These are phyloP conservation scores for Tiliqua scincoides DNA, from an alignment of 2,113 vertebrate genomes.

Conservation along the genomic window DNA sequence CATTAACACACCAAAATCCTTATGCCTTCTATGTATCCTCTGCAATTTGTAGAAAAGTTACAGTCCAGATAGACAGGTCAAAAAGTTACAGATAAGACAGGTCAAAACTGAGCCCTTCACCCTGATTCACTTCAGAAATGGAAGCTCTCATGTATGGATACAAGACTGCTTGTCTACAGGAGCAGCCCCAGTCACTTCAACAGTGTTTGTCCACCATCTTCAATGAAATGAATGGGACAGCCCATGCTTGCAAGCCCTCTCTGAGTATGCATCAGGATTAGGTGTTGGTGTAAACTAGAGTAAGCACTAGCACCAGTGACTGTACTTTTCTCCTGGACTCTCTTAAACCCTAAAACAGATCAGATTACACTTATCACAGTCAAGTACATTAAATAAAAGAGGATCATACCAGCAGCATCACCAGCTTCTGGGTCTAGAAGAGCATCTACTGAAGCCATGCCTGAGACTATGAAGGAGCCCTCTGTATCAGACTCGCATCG, in stretches of 20 bases:
- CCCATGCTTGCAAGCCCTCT: not conserved
- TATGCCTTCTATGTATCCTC: constrained; percentile 70
- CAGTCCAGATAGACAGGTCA: constrained; percentile 51
- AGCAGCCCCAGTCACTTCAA: not conserved
- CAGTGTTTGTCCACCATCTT: not conserved
- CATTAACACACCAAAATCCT: constrained; percentile 50
- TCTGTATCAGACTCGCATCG: constrained; percentile 65
- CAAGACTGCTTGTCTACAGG: not conserved
- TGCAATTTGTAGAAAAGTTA: constrained; percentile 51
- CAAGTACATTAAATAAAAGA: constrained; percentile 71
- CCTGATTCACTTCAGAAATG: not conserved
- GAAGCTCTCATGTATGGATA: not conserved
- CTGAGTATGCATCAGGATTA: not conserved
- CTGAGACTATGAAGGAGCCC: constrained; percentile 70
- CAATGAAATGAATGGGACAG: not conserved
- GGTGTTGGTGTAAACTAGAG: constrained; percentile 6
- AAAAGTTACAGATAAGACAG: too few relatives aligned
- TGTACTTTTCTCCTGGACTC: constrained; percentile 45
- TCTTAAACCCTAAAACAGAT: constrained; percentile 47
- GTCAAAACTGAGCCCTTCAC: constrained; percentile 54
- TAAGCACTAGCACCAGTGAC: constrained; percentile 42
- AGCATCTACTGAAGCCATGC: constrained; percentile 73
- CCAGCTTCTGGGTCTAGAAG: constrained; percentile 72
- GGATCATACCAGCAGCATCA: constrained; percentile 72
- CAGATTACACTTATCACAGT: constrained; percentile 64